phyloP scores from a whole-genome alignment of 2,113 vertebrate species.

The Glaucidium brasilianum region DNA sequence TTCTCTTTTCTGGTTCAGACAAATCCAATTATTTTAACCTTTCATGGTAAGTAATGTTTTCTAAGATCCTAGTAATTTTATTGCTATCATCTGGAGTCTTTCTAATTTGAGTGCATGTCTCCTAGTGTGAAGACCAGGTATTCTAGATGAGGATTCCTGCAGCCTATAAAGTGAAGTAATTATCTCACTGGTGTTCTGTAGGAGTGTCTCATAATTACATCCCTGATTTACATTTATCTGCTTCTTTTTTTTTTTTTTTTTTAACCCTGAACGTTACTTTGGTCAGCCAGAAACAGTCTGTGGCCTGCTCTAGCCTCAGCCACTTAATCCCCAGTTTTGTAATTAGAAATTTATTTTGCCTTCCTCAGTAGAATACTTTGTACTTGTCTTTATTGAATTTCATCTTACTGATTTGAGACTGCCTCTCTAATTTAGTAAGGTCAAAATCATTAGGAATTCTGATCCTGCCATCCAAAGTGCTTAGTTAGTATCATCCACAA shows the following conservation, averaged over 20 bases:
- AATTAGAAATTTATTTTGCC: not conserved
- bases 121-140: not conserved
- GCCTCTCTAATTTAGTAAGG: not conserved
- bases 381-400: not conserved
- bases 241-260: not conserved
- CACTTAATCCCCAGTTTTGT: not conserved
- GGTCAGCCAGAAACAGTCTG: not conserved
- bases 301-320: not conserved
- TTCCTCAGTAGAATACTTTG: not conserved
- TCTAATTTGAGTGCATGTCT: not conserved
- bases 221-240: not conserved
- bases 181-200: not conserved
- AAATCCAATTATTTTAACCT: conserved; percentile 5
- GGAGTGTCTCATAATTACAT: not conserved
- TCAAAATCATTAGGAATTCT: not conserved
- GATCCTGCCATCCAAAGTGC: not conserved
- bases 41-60: not conserved
- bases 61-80: not conserved
- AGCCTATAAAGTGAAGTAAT: not conserved
- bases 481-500: not conserved
- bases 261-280: not conserved
- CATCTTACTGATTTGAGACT: not conserved
- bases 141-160: not conserved
- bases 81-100: not conserved
- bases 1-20: not conserved